These are phyloP conservation scores for Dusona sp. DNA, from an alignment of 2,888 invertebrate genomes.

Conservation along the genomic window DNA sequence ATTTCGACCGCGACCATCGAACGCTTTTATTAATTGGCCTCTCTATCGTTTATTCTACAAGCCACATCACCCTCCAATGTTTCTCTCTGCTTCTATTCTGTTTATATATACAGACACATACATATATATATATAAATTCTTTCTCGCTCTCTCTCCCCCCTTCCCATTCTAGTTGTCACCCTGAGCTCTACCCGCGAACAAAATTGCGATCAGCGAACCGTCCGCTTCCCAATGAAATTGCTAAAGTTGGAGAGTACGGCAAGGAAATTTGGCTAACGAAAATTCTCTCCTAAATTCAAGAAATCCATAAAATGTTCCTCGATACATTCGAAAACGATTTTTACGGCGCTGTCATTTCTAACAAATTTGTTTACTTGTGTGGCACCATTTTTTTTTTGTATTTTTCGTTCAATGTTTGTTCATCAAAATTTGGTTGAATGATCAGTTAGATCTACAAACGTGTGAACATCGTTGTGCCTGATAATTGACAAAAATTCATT, in stretches of 20 bases:
- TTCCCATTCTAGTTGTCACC: conserved; percentile 1
- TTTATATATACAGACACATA: conserved; percentile 14
- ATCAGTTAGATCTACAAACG: too few relatives aligned
- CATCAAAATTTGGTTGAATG: not conserved
- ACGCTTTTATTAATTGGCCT: conserved; percentile 67
- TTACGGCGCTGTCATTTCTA: not conserved
- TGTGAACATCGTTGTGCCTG: too few relatives aligned
- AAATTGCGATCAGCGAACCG: conserved; percentile 40
- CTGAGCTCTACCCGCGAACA: conserved; percentile 22
- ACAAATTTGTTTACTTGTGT: not conserved
- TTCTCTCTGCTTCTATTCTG: conserved; percentile 32
- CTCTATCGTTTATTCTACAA: conserved; percentile 62
- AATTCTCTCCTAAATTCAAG: conserved; percentile 14
- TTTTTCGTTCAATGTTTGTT: not conserved
- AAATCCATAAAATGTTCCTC: conserved; percentile 9
- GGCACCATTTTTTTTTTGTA: not conserved
- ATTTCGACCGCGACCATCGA: conserved; percentile 59
- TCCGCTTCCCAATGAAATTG: conserved; percentile 50
- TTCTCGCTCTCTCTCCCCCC: conserved; percentile 16
- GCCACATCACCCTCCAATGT: conserved; percentile 48
- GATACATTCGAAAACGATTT: not conserved
- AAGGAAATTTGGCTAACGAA: conserved; percentile 28
- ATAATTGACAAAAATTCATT: too few relatives aligned
- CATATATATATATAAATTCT: conserved; percentile 27
- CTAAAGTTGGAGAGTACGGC: conserved; percentile 49